Evolutionary conservation across 2,888 invertebrate genomes (phyloP).

Genomic region (Alloscopus bannaensis): DNA sequence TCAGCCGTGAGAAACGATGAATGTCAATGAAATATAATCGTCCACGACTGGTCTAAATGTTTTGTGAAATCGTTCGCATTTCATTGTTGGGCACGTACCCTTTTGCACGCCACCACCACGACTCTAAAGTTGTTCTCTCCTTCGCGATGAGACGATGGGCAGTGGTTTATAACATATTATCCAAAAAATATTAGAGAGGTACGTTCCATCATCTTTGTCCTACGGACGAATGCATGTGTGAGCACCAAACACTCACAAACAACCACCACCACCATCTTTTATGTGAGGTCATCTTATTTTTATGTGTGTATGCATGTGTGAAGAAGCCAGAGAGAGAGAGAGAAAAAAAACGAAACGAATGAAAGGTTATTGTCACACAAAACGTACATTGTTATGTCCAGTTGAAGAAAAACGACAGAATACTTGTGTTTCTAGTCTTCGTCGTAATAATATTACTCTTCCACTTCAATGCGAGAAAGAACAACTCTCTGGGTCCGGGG

Average conservation of each 20-base stretch:
- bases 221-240: not conserved
- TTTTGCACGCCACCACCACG: constrained; percentile 5
- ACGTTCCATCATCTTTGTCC: not conserved
- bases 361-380: constrained; percentile 62
- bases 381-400: constrained; percentile 39
- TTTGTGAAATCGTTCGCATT: constrained; percentile 52
- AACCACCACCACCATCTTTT: not conserved
- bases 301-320: not conserved
- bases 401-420: constrained; percentile 37
- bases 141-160: not conserved
- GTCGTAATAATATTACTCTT: not conserved
- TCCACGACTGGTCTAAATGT: constrained; percentile 17
- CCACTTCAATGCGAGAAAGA: not conserved
- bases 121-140: not conserved
- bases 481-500: constrained; percentile 3
- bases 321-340: not conserved
- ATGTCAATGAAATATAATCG: constrained; percentile 49
- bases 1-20: constrained; percentile 60
- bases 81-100: constrained; percentile 60
- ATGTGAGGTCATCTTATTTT: not conserved
- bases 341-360: constrained; percentile 22
- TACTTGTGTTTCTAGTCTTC: constrained; percentile 34
- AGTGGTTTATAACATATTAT: constrained; percentile 13
- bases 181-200: constrained; percentile 4
- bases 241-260: constrained; percentile 11